Conservation (phyloP, 1,140 invertebrate genomes). For the Antheraea pernyi region DNA sequence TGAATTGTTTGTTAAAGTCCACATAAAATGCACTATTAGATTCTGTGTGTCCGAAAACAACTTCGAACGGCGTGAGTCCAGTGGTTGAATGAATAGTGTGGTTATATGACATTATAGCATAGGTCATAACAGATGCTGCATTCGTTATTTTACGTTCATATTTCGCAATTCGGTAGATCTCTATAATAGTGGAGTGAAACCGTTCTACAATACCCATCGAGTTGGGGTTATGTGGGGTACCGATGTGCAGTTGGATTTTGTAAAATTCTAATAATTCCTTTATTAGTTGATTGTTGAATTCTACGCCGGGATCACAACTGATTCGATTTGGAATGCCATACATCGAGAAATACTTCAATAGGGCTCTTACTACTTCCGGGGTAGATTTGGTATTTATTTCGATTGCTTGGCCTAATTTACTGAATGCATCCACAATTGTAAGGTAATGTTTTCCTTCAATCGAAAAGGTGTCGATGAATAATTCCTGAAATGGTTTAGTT, state of each 20-base stretch:
- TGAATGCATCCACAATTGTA: constrained; percentile 12
- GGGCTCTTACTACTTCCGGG: constrained; percentile 27
- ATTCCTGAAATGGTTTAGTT: constrained; percentile 21
- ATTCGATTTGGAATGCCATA: constrained; percentile 23
- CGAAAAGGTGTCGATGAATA: constrained; percentile 24
- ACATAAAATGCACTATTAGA: constrained; percentile 23
- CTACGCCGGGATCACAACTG: constrained; percentile 20
- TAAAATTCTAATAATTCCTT: constrained; percentile 26
- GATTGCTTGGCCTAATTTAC: constrained; percentile 31
- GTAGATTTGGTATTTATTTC: constrained; percentile 21
- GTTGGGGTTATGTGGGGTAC: constrained; percentile 31
- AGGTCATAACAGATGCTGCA: constrained; percentile 26
- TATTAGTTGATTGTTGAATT: constrained; percentile 27
- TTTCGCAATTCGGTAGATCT: constrained; percentile 36
- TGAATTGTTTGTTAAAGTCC: constrained; percentile 24
- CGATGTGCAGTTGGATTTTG: constrained; percentile 29
- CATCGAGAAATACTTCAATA: constrained; percentile 32
- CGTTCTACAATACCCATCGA: constrained; percentile 31
- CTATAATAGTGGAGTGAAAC: constrained; percentile 34
- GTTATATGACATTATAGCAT: constrained; percentile 39
- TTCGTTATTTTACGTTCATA: constrained; percentile 23
- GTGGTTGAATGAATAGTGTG: constrained; percentile 31
- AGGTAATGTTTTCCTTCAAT: constrained; percentile 25
- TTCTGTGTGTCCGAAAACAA: constrained; percentile 40
- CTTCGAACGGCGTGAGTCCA: constrained; percentile 35